These are phyloP conservation scores for Pyrgilauda ruficollis DNA, from an alignment of 2,113 vertebrate species.

Conservation along the genomic window DNA sequence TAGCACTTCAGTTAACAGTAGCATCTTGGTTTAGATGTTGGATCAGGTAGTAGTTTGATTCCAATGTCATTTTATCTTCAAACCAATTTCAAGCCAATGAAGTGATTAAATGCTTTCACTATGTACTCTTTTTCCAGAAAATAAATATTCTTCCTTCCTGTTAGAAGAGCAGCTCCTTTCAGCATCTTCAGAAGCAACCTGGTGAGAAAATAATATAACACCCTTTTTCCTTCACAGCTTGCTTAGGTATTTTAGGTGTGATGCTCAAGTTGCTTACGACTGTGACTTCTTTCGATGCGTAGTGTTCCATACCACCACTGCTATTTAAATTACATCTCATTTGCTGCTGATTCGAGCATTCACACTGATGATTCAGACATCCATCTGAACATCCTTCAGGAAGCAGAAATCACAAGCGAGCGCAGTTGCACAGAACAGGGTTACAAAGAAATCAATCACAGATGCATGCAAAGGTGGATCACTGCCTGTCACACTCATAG, in stretches of 20 bases:
- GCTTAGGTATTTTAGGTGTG: background rate
- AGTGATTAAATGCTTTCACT: background rate
- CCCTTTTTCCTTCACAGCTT: constrained; percentile 22
- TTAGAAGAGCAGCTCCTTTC: background rate
- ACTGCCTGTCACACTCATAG: background rate
- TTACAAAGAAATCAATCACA: background rate
- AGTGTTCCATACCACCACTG: background rate
- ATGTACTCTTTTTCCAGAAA: background rate
- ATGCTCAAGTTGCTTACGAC: background rate
- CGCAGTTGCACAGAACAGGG: background rate
- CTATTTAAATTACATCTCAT: background rate
- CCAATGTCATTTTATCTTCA: background rate
- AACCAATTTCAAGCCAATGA: background rate
- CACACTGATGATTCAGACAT: background rate
- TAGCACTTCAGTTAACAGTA: background rate
- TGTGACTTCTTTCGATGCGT: background rate
- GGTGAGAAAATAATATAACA: constrained; percentile 22
- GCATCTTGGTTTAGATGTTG: background rate
- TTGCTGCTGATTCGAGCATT: background rate
- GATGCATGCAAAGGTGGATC: background rate
- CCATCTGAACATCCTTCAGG: background rate
- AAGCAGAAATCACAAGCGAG: background rate
- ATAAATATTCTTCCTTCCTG: background rate
- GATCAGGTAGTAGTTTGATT: background rate
- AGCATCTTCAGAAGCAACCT: background rate